Evolutionary conservation across 2,797 vertebrate genomes (phyloP).

Genomic region (Channa striata): DNA sequence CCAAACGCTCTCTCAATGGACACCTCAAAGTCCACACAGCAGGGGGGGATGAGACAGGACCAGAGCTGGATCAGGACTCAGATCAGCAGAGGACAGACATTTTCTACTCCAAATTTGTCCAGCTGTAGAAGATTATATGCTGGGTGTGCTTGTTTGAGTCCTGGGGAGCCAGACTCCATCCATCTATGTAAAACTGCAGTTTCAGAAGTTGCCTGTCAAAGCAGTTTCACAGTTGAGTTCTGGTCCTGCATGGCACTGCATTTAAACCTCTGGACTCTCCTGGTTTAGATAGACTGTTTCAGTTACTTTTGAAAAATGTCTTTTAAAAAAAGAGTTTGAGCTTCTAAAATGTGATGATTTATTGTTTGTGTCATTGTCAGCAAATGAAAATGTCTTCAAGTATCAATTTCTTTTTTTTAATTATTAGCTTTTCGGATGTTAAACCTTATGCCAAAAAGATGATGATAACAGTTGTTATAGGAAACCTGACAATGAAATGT

Average conservation of each 20-base stretch:
- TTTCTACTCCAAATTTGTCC: slow-evolving; percentile 42
- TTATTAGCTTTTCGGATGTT: too few relatives aligned
- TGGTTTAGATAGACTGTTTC: too few relatives aligned
- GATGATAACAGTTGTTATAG: too few relatives aligned
- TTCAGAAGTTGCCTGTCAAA: not conserved
- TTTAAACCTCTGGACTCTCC: too few relatives aligned
- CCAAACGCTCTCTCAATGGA: slow-evolving; percentile 63
- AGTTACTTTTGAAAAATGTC: too few relatives aligned
- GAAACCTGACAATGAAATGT: too few relatives aligned
- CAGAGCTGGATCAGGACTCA: not conserved
- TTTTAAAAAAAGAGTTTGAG: too few relatives aligned
- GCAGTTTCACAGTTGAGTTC: not conserved
- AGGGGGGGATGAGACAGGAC: accelerated
- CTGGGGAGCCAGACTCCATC: not conserved
- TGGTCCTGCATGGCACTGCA: not conserved
- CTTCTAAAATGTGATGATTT: too few relatives aligned
- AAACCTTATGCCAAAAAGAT: too few relatives aligned
- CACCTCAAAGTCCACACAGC: slow-evolving; percentile 60
- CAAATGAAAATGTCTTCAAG: too few relatives aligned
- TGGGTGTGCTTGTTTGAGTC: not conserved
- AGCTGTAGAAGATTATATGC: slow-evolving; percentile 34
- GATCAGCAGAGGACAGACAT: slow-evolving; percentile 13
- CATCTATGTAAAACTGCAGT: not conserved
- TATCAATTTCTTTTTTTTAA: too few relatives aligned
- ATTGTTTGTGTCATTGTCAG: too few relatives aligned